Evolutionary conservation across 2,888 invertebrate species (phyloP).

Genomic region (Uropetala carovei): DNA sequence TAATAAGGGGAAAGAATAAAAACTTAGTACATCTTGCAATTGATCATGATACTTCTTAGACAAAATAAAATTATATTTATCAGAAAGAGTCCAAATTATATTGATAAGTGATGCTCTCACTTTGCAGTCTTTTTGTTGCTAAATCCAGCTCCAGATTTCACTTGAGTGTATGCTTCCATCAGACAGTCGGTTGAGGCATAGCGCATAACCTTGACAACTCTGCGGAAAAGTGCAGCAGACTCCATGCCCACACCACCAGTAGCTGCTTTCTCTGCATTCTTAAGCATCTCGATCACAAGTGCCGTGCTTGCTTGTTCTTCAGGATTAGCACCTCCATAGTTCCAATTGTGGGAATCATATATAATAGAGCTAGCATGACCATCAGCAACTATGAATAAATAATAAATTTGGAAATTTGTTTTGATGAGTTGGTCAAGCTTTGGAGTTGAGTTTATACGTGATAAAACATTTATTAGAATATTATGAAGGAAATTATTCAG

Average conservation of each 20-base stretch:
- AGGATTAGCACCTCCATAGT: conserved; percentile 80
- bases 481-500: background rate
- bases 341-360: conserved; percentile 82
- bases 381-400: background rate
- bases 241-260: conserved; percentile 80
- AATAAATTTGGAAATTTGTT: background rate
- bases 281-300: conserved; percentile 79
- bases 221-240: conserved; percentile 82
- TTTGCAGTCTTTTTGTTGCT: conserved; percentile 78
- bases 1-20: conserved; percentile 70
- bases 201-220: conserved; percentile 82
- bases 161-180: conserved; percentile 81
- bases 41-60: background rate
- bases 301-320: conserved; percentile 77
- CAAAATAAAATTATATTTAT: background rate
- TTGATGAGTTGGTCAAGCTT: background rate
- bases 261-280: conserved; percentile 80
- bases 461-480: background rate
- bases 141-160: conserved; percentile 78
- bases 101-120: conserved; percentile 73
- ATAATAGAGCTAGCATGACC: background rate
- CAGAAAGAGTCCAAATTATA: background rate
- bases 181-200: conserved; percentile 83
- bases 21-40: background rate
- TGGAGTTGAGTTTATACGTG: too few relatives aligned